These are phyloP conservation scores for Chorisops tibialis DNA, from an alignment of 2,888 invertebrate genomes.

Conservation along the genomic window DNA sequence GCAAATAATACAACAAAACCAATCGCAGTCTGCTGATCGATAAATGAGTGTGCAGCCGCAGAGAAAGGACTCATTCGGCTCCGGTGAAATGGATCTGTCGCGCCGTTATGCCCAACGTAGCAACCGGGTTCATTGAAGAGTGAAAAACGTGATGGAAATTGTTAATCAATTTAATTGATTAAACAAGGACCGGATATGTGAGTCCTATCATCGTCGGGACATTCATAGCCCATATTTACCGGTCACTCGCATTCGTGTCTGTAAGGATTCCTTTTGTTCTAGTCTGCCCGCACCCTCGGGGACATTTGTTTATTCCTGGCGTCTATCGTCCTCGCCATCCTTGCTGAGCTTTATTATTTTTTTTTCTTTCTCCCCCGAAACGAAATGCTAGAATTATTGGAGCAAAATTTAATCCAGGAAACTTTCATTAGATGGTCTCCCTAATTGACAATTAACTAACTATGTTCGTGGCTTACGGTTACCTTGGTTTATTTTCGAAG, in stretches of 20 bases:
- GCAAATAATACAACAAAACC: no score
- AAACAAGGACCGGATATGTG: conserved; percentile 21
- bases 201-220: background rate
- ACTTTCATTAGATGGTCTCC: conserved; percentile 13
- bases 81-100: no score
- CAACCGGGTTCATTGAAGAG: background rate
- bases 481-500: background rate
- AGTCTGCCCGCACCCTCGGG: background rate
- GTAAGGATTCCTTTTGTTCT: background rate
- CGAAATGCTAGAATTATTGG: conserved; percentile 11
- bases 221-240: background rate
- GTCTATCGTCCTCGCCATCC: background rate
- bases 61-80: no score
- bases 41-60: no score
- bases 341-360: background rate
- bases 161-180: conserved; percentile 32
- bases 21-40: no score
- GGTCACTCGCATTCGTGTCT: background rate
- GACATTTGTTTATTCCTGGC: background rate
- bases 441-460: conserved; percentile 25
- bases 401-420: conserved; percentile 16
- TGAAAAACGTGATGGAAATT: conserved; percentile 27
- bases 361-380: background rate
- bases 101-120: background rate
- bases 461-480: conserved; percentile 17